Conservation (phyloP, 2,888 invertebrate genomes). For the Tanypteryx hageni region DNA sequence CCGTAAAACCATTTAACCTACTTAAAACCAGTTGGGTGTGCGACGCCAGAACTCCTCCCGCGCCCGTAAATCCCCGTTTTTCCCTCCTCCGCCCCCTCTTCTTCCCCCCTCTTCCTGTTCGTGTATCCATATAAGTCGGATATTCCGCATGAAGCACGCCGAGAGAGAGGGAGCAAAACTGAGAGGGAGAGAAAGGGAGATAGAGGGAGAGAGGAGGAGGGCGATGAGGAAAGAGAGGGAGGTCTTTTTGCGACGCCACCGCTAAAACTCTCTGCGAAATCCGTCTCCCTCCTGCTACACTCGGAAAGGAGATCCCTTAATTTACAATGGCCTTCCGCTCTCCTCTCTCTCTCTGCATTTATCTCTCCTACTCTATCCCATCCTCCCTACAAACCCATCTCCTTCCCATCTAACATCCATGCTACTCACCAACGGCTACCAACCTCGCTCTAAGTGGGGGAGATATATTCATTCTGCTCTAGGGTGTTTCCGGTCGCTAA, state of each 20-base stretch:
- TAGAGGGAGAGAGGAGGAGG: background rate
- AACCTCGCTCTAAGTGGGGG: background rate
- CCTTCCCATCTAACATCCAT: background rate
- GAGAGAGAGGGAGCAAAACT: background rate
- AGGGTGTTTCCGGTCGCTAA: conserved; percentile 33
- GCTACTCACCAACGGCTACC: background rate
- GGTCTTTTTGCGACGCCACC: conserved; percentile 23
- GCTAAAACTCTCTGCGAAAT: conserved; percentile 26
- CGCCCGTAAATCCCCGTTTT: background rate
- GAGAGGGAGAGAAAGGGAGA: no score
- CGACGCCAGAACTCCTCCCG: background rate
- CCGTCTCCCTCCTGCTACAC: background rate
- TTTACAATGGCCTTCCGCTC: background rate
- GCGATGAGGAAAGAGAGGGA: background rate
- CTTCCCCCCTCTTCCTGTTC: background rate
- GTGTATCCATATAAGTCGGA: conserved; percentile 7
- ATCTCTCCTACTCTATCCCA: background rate
- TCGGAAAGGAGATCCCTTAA: conserved; percentile 33
- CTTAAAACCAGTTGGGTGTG: background rate
- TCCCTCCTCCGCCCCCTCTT: background rate
- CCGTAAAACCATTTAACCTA: background rate
- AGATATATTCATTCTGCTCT: conserved; percentile 5
- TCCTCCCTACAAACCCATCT: background rate
- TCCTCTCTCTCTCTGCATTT: background rate
- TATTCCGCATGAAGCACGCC: background rate